Conservation (phyloP, 2,888 invertebrate genomes). For the Ichneumoninae sp. region DNA sequence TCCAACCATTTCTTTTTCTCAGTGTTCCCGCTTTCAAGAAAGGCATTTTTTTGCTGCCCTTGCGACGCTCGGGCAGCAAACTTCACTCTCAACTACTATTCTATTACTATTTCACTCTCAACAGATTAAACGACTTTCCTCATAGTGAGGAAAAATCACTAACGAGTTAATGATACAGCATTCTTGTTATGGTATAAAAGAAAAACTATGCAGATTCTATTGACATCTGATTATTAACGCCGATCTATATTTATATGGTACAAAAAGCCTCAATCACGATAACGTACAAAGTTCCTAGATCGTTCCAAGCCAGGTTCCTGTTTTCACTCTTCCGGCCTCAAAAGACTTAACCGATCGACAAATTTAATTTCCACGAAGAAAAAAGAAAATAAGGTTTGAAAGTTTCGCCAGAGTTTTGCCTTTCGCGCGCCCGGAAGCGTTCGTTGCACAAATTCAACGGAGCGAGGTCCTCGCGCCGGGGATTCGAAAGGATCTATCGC, state of each 20-base stretch:
- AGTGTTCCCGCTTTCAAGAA: background rate
- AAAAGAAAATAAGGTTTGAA: background rate
- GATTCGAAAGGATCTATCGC: conserved; percentile 46
- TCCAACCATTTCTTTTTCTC: no score
- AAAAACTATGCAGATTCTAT: background rate
- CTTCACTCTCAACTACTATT: no score
- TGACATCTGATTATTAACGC: background rate
- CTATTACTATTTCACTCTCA: no score
- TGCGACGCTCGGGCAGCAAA: no score
- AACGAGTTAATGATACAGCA: no score
- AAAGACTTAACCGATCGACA: background rate
- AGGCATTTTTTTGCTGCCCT: background rate
- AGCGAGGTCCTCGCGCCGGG: conserved; percentile 30
- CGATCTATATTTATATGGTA: background rate
- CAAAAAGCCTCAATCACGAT: background rate
- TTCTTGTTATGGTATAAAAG: no score
- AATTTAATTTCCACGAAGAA: background rate
- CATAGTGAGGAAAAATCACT: no score
- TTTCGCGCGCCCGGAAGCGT: conserved; percentile 7
- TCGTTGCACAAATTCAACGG: conserved; percentile 28
- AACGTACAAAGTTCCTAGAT: background rate
- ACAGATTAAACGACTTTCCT: no score
- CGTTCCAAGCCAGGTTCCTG: background rate
- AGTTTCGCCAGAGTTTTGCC: background rate
- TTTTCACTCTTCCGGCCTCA: background rate